phyloP scores from a whole-genome alignment of 2,113 vertebrate species.

The Planiliza haematocheilus region DNA sequence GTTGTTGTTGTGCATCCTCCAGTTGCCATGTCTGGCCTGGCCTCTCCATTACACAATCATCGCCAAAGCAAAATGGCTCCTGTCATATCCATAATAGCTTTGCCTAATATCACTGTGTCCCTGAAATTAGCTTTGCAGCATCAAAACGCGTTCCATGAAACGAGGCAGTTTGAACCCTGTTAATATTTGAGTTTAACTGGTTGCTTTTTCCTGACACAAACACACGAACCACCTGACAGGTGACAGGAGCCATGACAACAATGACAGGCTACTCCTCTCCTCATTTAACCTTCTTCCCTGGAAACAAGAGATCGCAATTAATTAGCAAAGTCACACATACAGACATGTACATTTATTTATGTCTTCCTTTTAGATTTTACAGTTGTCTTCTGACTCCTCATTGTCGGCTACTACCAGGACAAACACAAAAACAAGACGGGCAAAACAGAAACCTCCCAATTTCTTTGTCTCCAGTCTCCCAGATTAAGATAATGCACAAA shows the following conservation, averaged over 20 bases:
- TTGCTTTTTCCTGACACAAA: neutral
- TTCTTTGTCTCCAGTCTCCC: constrained; percentile 48
- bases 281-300: neutral
- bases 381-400: constrained; percentile 33
- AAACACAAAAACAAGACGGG: constrained; percentile 25
- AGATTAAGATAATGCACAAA: constrained; percentile 31
- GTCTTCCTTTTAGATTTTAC: constrained; percentile 24
- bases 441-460: constrained; percentile 56
- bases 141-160: constrained; percentile 41
- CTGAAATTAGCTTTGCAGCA: constrained; percentile 49
- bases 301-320: constrained; percentile 29
- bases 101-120: constrained; percentile 51
- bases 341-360: constrained; percentile 41
- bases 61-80: constrained; percentile 45
- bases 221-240: neutral
- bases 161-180: constrained; percentile 2
- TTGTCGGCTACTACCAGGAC: constrained; percentile 35
- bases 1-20: constrained; percentile 23
- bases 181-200: constrained; percentile 15
- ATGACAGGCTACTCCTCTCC: neutral
- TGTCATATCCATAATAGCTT: constrained; percentile 59
- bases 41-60: constrained; percentile 48
- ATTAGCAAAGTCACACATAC: constrained; percentile 30
- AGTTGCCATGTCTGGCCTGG: constrained; percentile 55
- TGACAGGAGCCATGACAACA: constrained; percentile 24